Evolutionary conservation across 2,797 vertebrate genomes (phyloP), one percentile per base, ranked within the genome.

Genomic region (Petrocephalus sullivani): DNA sequence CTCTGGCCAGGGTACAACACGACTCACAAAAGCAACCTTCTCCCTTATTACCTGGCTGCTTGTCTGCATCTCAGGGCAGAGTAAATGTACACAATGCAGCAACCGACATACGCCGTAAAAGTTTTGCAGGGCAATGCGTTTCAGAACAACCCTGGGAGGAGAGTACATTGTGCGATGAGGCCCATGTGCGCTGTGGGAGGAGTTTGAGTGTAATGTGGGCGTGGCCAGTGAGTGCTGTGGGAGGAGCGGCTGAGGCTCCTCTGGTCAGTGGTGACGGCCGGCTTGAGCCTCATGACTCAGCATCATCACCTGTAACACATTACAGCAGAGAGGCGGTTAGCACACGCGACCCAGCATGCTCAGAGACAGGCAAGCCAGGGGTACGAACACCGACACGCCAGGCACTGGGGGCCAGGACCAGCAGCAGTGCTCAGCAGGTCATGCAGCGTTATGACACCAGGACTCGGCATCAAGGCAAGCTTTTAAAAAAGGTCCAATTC

Each of bases 271-370:
- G 93, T 93, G 94, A 89, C 90, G 92, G 93, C 92, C 92, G 87
- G 92, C 91, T 95, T 93, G 91, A 92, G 90, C 89, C 93, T 92
- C 91, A 92, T 64, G 90, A 92, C 91, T 92, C 93, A 94, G 89
- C 89, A 93, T 88, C 93, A 93, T 95, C 95, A 93, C 94, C 96
- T 96, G 95, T 3, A 96, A 96, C 89, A 96, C 71, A 94, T 90
- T 81, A 90, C 60, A 90, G 88, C 88, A 92, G 57, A 87, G 71
- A 83, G 90, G 89, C 21, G 37, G 86, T 94, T 92, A 94, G 51
- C 46, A 10, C 71, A n/a, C 67, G 14, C 49, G 49, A 49, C 46
- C n/a, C 46, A 41, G 53, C 82, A 85, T 85, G 78, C 82, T 23
- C 10, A 21, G 54, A 21, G n/a, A n/a, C 16, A 57, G 21, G 56